A percentile compares a stretch with the other conserved stretches of the same genome.
These are phyloP conservation scores for Petroica traversi DNA, from an alignment of 2,113 vertebrate genomes.

Conservation along the genomic window DNA sequence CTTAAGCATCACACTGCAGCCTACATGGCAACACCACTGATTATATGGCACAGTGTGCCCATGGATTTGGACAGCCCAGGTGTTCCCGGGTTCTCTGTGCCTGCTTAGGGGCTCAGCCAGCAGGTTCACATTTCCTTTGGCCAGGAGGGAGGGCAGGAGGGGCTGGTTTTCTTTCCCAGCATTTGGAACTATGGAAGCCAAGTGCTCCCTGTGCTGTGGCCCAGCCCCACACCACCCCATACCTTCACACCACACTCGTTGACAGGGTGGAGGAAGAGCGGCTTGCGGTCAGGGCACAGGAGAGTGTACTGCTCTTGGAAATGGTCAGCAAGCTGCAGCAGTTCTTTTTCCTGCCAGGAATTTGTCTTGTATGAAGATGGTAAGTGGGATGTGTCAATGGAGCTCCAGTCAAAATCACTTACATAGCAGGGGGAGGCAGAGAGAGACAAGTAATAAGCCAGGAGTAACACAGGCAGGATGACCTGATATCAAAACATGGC, in stretches of 20 bases:
- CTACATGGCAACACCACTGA: background rate
- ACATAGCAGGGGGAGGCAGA: background rate
- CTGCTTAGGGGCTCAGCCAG: background rate
- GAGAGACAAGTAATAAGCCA: background rate
- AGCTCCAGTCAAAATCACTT: constrained; percentile 52
- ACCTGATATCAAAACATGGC: background rate
- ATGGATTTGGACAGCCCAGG: background rate
- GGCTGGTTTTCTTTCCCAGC: background rate
- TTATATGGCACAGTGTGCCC: accelerated
- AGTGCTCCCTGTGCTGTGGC: background rate
- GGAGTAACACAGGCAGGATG: background rate
- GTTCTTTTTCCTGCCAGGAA: constrained; percentile 69
- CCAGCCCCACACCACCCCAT: background rate
- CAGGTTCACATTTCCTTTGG: background rate
- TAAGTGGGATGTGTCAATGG: constrained; percentile 53
- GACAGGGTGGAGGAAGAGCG: constrained; percentile 79
- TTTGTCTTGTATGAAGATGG: constrained; percentile 81
- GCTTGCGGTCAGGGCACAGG: constrained; percentile 82
- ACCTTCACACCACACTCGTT: constrained; percentile 88
- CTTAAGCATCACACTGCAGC: background rate
- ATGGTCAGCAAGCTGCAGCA: constrained; percentile 77
- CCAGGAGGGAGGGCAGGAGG: background rate
- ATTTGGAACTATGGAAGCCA: background rate
- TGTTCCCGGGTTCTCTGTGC: accelerated
- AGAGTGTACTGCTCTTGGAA: constrained; percentile 82